These are phyloP conservation scores for Pocota personata DNA, from an alignment of 2,888 invertebrate genomes.

Conservation along the genomic window DNA sequence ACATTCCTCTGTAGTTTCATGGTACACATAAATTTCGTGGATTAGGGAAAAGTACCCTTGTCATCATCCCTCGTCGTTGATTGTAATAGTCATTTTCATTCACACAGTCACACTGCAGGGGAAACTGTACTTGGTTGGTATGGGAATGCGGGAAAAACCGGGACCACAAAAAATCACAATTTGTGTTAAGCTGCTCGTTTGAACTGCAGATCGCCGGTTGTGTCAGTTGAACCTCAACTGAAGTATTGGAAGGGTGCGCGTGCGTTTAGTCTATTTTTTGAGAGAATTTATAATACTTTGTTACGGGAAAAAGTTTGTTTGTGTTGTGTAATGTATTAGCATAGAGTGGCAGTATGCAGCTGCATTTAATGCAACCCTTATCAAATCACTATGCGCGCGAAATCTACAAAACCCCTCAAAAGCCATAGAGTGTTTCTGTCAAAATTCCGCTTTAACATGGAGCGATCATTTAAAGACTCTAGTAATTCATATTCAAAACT, in stretches of 20 bases:
- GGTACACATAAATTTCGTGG: neutral
- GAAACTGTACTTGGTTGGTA: slow-evolving; percentile 28
- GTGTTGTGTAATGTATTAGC: neutral
- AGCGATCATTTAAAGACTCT: slow-evolving; percentile 70
- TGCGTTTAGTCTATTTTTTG: neutral
- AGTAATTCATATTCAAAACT: slow-evolving; percentile 57
- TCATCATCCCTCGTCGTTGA: slow-evolving; percentile 18
- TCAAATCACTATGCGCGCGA: slow-evolving; percentile 50
- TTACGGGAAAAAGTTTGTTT: neutral
- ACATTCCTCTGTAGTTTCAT: neutral
- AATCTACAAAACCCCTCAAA: slow-evolving; percentile 31
- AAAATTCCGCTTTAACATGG: slow-evolving; percentile 68
- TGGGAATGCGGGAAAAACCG: slow-evolving; percentile 55
- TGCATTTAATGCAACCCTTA: slow-evolving; percentile 37
- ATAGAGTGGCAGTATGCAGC: slow-evolving; percentile 48
- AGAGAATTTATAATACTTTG: neutral
- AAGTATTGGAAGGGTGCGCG: slow-evolving; percentile 38
- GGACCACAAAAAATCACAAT: slow-evolving; percentile 51
- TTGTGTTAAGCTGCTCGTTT: slow-evolving; percentile 42
- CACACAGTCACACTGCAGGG: neutral
- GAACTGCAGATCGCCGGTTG: neutral
- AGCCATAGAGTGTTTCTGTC: slow-evolving; percentile 44
- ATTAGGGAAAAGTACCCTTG: slow-evolving; percentile 28
- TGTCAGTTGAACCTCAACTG: slow-evolving; percentile 44
- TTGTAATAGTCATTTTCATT: slow-evolving; percentile 3